phyloP scores from a whole-genome alignment of 2,797 vertebrate species.

The Rallus crepitans region DNA sequence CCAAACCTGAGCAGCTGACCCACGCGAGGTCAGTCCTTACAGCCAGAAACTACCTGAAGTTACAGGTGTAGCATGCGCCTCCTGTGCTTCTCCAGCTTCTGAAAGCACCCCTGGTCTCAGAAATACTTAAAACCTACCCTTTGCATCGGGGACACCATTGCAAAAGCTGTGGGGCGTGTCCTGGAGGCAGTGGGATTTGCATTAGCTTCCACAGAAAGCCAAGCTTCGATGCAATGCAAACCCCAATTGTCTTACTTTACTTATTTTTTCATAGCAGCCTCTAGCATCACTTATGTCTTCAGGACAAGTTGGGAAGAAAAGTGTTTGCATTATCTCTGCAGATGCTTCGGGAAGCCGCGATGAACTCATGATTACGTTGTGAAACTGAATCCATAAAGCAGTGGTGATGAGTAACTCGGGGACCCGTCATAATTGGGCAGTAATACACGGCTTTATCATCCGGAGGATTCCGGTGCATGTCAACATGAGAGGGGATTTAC shows the following conservation, averaged over 20 bases:
- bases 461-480: conserved; percentile 12
- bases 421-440: conserved; percentile 7
- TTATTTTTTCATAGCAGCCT: neutral
- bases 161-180: neutral
- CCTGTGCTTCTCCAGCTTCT: neutral
- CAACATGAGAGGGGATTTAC: neutral
- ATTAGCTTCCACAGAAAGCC: neutral
- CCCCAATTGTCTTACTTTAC: neutral
- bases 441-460: conserved; percentile 11
- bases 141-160: neutral
- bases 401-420: conserved; percentile 56
- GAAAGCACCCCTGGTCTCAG: neutral
- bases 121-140: neutral
- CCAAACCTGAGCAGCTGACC: neutral
- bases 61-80: neutral
- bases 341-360: conserved; percentile 59
- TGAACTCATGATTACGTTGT: conserved; percentile 63
- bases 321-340: conserved; percentile 31
- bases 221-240: neutral
- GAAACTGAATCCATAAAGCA: conserved; percentile 60
- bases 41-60: neutral
- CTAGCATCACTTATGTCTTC: neutral
- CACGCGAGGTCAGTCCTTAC: neutral
- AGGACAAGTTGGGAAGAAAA: neutral
- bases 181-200: neutral